Evolutionary conservation across 2,888 invertebrate species (phyloP), one percentile per base, ranked within the genome.

Genomic region (Epirrhoe tristata): DNA sequence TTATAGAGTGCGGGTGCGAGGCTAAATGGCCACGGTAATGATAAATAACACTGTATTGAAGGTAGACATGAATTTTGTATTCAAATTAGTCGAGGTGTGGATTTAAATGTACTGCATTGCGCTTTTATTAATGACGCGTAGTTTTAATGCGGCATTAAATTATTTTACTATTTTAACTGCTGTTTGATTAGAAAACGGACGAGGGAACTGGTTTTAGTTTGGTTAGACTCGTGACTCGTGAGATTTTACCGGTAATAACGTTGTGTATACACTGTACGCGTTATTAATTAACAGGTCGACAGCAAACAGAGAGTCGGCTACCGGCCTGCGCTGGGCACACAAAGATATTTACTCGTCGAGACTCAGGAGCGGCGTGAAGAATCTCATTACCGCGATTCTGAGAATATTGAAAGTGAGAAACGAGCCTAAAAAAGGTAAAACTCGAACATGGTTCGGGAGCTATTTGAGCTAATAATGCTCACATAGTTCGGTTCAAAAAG

Each of bases 251-350:
- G 83, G 93, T 93, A 93, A 93, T 93, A 93, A 93, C 93, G 92
- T 90, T 90, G 91, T 90, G 93, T 89, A 92, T 84, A 92, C 91
- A 92, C 81, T 81, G 86, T 82, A 82, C 90, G 84, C 85, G 92
- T 93, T 93, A 93, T 93, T 93, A 93, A 93, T 93, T 93, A 93
- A 89, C 93, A 92, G 90, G 89, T 93, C 91, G 93, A 93, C 93
- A 92, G 91, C 88, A 93, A 93, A 93, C 90, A 93, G 88, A 83
- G 84, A 82, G 85, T 57, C 83, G 84, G 93, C 93, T 93, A 92
- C 93, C 80, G 93, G 86, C 79, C 86, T 89, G 91, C 91, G 90
- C 93, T 91, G 63, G 74, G 88, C 78, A 93, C 88, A 93, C 92
- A 93, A 81, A 76, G 73, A 69, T 87, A 81, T 93, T 93, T 90